These are phyloP conservation scores for Tetheella fluctuosa DNA, from an alignment of 2,888 invertebrate species.

Conservation along the genomic window DNA sequence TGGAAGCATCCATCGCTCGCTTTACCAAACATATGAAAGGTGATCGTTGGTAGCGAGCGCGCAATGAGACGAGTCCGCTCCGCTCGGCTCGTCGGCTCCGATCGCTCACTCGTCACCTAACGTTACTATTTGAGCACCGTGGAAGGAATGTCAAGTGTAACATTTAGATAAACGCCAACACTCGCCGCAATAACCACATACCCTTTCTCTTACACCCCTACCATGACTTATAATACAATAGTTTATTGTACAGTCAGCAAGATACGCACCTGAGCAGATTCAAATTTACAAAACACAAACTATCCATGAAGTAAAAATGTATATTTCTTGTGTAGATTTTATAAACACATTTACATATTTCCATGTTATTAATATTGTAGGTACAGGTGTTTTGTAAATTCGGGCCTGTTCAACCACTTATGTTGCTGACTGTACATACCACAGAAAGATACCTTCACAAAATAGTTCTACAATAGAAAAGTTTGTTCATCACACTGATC, in stretches of 20 bases:
- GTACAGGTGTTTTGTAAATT: too few relatives aligned
- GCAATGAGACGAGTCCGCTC: slow-evolving; percentile 19
- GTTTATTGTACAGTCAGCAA: too few relatives aligned
- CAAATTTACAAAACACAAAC: too few relatives aligned
- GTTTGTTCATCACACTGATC: slow-evolving; percentile 6
- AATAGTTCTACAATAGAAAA: slow-evolving; percentile 8
- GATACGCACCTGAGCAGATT: too few relatives aligned
- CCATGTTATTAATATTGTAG: too few relatives aligned
- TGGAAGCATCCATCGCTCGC: slow-evolving; percentile 45
- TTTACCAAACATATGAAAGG: slow-evolving; percentile 11
- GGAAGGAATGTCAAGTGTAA: slow-evolving; percentile 88
- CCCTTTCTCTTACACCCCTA: slow-evolving; percentile 22
- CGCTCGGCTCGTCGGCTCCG: slow-evolving; percentile 34
- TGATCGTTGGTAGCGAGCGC: slow-evolving; percentile 13
- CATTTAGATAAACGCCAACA: slow-evolving; percentile 58
- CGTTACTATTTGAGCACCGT: slow-evolving; percentile 85
- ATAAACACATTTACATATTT: too few relatives aligned
- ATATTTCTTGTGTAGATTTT: too few relatives aligned
- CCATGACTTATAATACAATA: slow-evolving; percentile 14
- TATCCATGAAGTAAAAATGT: too few relatives aligned
- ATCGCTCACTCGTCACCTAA: slow-evolving; percentile 34
- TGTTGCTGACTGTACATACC: not conserved
- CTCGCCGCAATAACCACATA: slow-evolving; percentile 24
- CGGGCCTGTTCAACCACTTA: too few relatives aligned
- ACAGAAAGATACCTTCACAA: slow-evolving; percentile 9